Evolutionary conservation across 2,888 invertebrate genomes (phyloP).

Genomic region (Smittia sp.): DNA sequence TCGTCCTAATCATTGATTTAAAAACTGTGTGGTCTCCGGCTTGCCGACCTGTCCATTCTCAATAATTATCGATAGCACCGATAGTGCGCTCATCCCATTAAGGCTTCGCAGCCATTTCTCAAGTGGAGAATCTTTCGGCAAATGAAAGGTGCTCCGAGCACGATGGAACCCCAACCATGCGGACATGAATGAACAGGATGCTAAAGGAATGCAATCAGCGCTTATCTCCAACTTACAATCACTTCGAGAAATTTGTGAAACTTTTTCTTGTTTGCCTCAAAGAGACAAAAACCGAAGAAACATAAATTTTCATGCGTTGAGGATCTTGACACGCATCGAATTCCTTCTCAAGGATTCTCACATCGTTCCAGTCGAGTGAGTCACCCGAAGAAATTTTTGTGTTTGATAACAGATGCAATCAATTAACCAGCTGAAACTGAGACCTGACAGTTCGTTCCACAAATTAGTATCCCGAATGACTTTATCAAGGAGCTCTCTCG

Average conservation of each 20-base stretch:
- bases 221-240: conserved; percentile 29
- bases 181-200: conserved; percentile 38
- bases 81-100: neutral
- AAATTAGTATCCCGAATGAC: conserved; percentile 20
- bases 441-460: conserved; percentile 19
- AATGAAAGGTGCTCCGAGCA: neutral
- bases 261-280: neutral
- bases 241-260: neutral
- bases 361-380: conserved; percentile 15
- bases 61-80: neutral
- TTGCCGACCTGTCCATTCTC: conserved; percentile 20
- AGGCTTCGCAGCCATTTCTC: neutral
- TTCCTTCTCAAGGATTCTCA: neutral
- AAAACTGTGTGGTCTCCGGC: conserved; percentile 33
- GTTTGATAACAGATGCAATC: conserved; percentile 28
- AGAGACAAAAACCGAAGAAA: neutral
- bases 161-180: neutral
- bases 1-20: conserved; percentile 9
- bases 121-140: neutral
- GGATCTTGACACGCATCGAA: neutral
- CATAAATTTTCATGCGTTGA: neutral
- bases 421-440: conserved; percentile 18
- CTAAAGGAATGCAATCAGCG: conserved; percentile 34
- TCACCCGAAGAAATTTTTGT: conserved; percentile 14
- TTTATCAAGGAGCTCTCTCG: conserved; percentile 6